Evolutionary conservation across 2,113 vertebrate species (phyloP).

Genomic region (Dicentrarchus labrax): DNA sequence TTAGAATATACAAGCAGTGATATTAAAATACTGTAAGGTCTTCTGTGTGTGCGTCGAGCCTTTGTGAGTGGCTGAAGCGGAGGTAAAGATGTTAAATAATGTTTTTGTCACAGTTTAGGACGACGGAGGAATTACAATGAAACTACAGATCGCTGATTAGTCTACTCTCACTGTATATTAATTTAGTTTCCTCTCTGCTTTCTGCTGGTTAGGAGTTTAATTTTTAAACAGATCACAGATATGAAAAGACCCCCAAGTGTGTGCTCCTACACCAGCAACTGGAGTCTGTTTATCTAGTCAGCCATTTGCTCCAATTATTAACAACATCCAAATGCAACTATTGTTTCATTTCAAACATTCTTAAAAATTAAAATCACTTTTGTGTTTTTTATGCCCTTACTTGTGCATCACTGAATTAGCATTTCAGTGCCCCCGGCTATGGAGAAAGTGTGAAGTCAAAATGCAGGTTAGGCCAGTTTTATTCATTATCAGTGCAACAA

Average conservation of each 20-base stretch:
- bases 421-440: slow-evolving; percentile 51
- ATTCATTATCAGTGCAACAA: slow-evolving; percentile 67
- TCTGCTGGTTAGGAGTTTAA: slow-evolving; percentile 65
- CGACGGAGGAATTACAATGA: slow-evolving; percentile 66
- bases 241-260: slow-evolving; percentile 77
- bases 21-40: slow-evolving; percentile 76
- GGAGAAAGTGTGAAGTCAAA: slow-evolving; percentile 56
- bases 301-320: slow-evolving; percentile 74
- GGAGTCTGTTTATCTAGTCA: slow-evolving; percentile 76
- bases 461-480: slow-evolving; percentile 71
- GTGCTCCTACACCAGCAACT: slow-evolving; percentile 46
- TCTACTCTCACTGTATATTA: slow-evolving; percentile 72
- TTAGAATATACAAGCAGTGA: slow-evolving; percentile 78
- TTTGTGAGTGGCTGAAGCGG: slow-evolving; percentile 58
- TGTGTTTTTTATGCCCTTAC: slow-evolving; percentile 50
- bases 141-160: slow-evolving; percentile 78
- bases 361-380: slow-evolving; percentile 71
- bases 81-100: slow-evolving; percentile 79
- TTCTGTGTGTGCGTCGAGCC: slow-evolving; percentile 22
- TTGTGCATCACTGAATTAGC: slow-evolving; percentile 54
- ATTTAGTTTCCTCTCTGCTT: slow-evolving; percentile 62
- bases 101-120: slow-evolving; percentile 75
- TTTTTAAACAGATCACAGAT: slow-evolving; percentile 77
- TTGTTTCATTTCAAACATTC: slow-evolving; percentile 76
- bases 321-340: slow-evolving; percentile 79